Conservation (phyloP, 1,140 invertebrate genomes). For the Drosophila virilis region DNA sequence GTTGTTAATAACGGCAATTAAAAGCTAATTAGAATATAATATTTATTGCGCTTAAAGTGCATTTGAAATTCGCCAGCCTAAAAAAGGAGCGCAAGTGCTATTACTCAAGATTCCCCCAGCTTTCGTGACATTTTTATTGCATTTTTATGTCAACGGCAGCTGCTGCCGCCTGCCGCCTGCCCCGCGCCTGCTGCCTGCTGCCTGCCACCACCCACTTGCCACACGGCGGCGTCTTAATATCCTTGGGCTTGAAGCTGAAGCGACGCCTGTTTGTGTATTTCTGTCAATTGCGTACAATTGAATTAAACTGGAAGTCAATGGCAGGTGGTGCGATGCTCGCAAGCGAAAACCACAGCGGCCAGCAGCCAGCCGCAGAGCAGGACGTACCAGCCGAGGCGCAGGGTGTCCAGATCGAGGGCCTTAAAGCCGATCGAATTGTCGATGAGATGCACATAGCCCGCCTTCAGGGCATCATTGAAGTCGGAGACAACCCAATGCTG, state of each 20-base stretch:
- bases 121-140: conserved; percentile 71
- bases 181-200: not conserved
- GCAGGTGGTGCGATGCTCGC: conserved; percentile 37
- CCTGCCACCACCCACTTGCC: not conserved
- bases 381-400: conserved; percentile 60
- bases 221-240: conserved; percentile 44
- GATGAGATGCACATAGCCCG: conserved; percentile 63
- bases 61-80: conserved; percentile 28
- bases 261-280: conserved; percentile 64
- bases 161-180: conserved; percentile 28
- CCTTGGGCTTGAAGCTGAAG: conserved; percentile 13
- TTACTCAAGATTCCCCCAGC: conserved; percentile 38
- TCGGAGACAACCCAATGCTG: conserved; percentile 67
- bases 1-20: not conserved
- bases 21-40: too few relatives aligned
- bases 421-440: conserved; percentile 63
- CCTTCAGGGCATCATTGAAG: conserved; percentile 69
- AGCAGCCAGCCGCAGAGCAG: conserved; percentile 41
- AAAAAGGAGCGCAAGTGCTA: not conserved
- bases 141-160: conserved; percentile 78
- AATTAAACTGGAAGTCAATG: conserved; percentile 74
- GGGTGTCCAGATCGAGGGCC: conserved; percentile 56
- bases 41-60: conserved; percentile 12
- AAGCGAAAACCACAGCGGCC: conserved; percentile 28
- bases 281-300: conserved; percentile 76